Evolutionary conservation across 2,888 invertebrate genomes (phyloP).

Genomic region (Augochlorella aurata): DNA sequence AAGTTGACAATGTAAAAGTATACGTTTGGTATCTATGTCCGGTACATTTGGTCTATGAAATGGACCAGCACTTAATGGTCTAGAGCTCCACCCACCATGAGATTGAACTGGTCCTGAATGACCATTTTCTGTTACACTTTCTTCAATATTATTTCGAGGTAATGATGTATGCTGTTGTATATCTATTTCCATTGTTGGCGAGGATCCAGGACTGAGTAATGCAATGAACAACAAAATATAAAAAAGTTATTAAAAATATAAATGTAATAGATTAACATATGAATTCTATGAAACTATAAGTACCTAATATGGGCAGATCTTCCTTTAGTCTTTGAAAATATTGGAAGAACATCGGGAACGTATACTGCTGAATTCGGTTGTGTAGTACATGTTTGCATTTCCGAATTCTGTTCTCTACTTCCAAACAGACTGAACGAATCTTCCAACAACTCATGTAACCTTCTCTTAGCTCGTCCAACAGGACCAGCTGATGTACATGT

Average conservation of each 20-base stretch:
- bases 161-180: slow-evolving; percentile 71
- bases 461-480: slow-evolving; percentile 87
- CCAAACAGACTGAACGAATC: slow-evolving; percentile 91
- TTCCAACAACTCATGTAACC: slow-evolving; percentile 90
- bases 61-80: slow-evolving; percentile 87
- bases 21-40: slow-evolving; percentile 83
- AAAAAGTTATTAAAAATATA: not conserved
- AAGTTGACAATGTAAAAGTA: slow-evolving; percentile 85
- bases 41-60: slow-evolving; percentile 84
- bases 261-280: not conserved
- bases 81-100: slow-evolving; percentile 78
- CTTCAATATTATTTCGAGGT: slow-evolving; percentile 63
- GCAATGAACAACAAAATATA: not conserved
- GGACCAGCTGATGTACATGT: slow-evolving; percentile 69
- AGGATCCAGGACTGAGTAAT: slow-evolving; percentile 69
- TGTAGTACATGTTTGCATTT: slow-evolving; percentile 64
- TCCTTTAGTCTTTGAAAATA: slow-evolving; percentile 70
- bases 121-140: slow-evolving; percentile 71
- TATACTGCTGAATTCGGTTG: slow-evolving; percentile 62
- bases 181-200: slow-evolving; percentile 68
- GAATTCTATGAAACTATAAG: slow-evolving; percentile 10
- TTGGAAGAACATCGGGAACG: slow-evolving; percentile 64
- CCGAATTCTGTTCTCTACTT: slow-evolving; percentile 84
- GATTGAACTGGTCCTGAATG: slow-evolving; percentile 68
- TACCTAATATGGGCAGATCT: slow-evolving; percentile 73